Evolutionary conservation across 2,888 invertebrate genomes (phyloP).

Genomic region (Lasioglossum leucozonium): DNA sequence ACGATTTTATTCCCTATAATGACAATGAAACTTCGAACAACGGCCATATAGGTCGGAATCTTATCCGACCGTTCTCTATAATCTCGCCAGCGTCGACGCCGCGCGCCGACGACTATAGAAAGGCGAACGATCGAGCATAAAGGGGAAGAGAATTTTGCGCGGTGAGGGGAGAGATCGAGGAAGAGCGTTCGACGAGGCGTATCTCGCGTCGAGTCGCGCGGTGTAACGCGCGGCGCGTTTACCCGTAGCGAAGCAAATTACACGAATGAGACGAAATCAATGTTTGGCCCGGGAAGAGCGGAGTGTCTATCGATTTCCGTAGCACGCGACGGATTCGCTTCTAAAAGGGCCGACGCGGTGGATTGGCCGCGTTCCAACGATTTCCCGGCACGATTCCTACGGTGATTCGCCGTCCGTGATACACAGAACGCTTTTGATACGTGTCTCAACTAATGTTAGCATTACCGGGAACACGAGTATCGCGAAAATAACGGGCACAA

Average conservation of each 20-base stretch:
- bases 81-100: background rate
- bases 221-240: conserved; percentile 29
- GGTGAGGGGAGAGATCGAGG: background rate
- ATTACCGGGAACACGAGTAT: conserved; percentile 45
- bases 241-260: conserved; percentile 42
- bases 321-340: conserved; percentile 59
- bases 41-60: background rate
- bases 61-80: background rate
- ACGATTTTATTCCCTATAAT: background rate
- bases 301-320: conserved; percentile 61
- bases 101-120: background rate
- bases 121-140: background rate
- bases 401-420: conserved; percentile 53
- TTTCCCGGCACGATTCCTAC: conserved; percentile 60
- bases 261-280: conserved; percentile 57
- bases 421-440: conserved; percentile 61
- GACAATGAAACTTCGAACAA: background rate
- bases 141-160: background rate
- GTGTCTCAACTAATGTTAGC: conserved; percentile 58
- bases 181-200: background rate
- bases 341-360: conserved; percentile 55
- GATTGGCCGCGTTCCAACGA: conserved; percentile 65
- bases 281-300: conserved; percentile 46
- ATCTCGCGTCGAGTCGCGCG: conserved; percentile 23
- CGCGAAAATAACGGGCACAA: conserved; percentile 45